Conservation (phyloP, 1,140 invertebrate species). For the Goniozus legneri region DNA sequence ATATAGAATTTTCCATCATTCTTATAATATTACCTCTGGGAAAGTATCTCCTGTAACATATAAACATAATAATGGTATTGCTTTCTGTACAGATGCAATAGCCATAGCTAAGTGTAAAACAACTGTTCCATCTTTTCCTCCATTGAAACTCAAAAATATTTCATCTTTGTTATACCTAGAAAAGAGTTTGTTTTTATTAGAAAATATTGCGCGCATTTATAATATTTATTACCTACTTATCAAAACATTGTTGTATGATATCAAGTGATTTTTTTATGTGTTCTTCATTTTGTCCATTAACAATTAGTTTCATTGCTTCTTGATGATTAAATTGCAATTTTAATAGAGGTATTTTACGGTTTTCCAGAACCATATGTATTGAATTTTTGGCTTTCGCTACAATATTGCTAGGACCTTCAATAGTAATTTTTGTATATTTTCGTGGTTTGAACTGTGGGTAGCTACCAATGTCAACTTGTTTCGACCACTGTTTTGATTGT, state of each 20-base stretch:
- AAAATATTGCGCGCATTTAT: not conserved
- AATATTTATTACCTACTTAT: conserved; percentile 29
- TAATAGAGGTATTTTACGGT: too few species aligned
- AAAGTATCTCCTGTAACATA: conserved; percentile 70
- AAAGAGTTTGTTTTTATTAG: too few species aligned
- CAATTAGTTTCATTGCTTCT: conserved; percentile 16
- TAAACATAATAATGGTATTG: conserved; percentile 34
- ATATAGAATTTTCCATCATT: not conserved
- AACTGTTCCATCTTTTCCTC: conserved; percentile 95
- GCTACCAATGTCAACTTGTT: conserved; percentile 63
- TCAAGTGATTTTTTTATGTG: conserved; percentile 33
- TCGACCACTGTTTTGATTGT: conserved; percentile 54
- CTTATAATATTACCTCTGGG: conserved; percentile 58
- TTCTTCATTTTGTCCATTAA: conserved; percentile 18
- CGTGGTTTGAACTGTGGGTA: conserved; percentile 60
- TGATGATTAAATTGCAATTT: conserved; percentile 15
- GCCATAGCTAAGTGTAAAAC: conserved; percentile 75
- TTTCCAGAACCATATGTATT: too few species aligned
- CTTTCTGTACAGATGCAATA: conserved; percentile 57
- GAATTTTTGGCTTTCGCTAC: conserved; percentile 33
- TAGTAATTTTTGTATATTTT: conserved; percentile 49
- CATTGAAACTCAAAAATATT: conserved; percentile 90
- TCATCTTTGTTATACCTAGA: conserved; percentile 63
- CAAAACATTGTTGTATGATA: conserved; percentile 39
- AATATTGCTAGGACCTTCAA: conserved; percentile 45